Base-by-base conservation (phyloP, 2,113 vertebrate species). In the Pangasianodon hypophthalmus region DNA sequence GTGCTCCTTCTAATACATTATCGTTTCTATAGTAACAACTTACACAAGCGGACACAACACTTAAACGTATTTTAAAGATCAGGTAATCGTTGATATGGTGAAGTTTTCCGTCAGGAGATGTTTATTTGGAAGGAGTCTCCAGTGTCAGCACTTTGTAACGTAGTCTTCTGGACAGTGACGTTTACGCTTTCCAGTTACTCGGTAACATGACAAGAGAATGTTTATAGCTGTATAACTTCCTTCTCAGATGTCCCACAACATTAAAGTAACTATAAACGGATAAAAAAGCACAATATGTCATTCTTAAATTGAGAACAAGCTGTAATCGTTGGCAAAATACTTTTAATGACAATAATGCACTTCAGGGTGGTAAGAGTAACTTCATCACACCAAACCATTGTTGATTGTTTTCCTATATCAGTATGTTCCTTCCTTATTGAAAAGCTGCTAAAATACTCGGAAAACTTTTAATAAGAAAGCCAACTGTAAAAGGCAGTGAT, bases 401-500 rank as follows among this genome's bases (percentile, higher is more conserved):
- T 21, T 19, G 32, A 41, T 73, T 37, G 64, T 71, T 71, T 71
- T 32, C 14, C n/a, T 18, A 6, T 18, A 32, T 0, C 26, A 44
- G 19, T 5, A 2, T 32, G 64, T 4, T 67, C 71, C 41, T 21
- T 24, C 71, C 0, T 41, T 41, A 41, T 44, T 24, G 26, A 77
- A 77, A 77, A 13, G 21, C 9, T 77, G 7, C 19, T 75, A 11
- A 46, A 75, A 46, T 46, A 24, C 2, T 8, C 10, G 19, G 41
- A 46, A 75, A 24, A 2, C 13, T 80, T 82, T 54, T 9, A 56
- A 82, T 8, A 19, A 82, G 50, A 56, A 32, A 50, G 69, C 52
- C 41, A 46, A 82, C 86, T 90, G 90, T 41, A 69, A 85, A 90
- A 90, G 64, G 64, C 87, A 88, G 83, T 85, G 83, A 85, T 85